Conservation (phyloP, 2,888 invertebrate genomes). For the Itoplectis maculator region DNA sequence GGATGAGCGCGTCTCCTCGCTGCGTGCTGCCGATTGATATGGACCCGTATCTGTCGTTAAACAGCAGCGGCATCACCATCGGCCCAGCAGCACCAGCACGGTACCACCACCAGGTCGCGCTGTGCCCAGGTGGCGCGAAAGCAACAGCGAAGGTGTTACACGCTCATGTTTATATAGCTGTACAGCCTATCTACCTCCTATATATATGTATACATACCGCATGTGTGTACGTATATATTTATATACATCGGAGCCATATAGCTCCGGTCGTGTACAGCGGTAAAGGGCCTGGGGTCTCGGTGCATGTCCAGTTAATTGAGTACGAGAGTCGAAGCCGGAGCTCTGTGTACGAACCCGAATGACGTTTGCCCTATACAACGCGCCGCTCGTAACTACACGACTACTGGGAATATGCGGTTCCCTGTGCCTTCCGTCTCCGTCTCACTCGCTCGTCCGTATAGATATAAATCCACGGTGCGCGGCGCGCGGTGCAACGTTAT, state of each 20-base stretch:
- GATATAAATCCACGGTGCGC: constrained; percentile 15
- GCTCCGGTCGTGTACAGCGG: not conserved
- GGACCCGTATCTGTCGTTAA: constrained; percentile 61
- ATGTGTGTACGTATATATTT: too few species aligned
- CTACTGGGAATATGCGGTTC: constrained; percentile 29
- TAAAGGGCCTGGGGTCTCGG: constrained; percentile 69
- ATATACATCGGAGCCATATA: not conserved
- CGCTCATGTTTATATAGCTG: constrained; percentile 10
- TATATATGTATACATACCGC: too few species aligned
- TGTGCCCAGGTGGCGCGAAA: too few species aligned
- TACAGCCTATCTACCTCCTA: too few species aligned
- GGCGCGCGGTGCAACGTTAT: not conserved
- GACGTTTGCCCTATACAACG: constrained; percentile 46
- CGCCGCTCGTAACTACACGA: constrained; percentile 42
- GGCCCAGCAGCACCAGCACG: not conserved
- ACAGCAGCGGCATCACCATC: constrained; percentile 37
- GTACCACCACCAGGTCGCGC: too few species aligned
- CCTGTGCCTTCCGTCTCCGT: too few species aligned
- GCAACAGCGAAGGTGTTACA: constrained; percentile 54
- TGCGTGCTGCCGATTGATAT: constrained; percentile 54
- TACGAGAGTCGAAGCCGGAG: constrained; percentile 57
- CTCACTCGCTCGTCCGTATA: not conserved
- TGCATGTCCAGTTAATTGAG: constrained; percentile 80
- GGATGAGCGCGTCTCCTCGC: constrained; percentile 72
- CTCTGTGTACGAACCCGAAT: constrained; percentile 29